phyloP scores from a whole-genome alignment of 1,140 invertebrate genomes.

The Tribolium madens region DNA sequence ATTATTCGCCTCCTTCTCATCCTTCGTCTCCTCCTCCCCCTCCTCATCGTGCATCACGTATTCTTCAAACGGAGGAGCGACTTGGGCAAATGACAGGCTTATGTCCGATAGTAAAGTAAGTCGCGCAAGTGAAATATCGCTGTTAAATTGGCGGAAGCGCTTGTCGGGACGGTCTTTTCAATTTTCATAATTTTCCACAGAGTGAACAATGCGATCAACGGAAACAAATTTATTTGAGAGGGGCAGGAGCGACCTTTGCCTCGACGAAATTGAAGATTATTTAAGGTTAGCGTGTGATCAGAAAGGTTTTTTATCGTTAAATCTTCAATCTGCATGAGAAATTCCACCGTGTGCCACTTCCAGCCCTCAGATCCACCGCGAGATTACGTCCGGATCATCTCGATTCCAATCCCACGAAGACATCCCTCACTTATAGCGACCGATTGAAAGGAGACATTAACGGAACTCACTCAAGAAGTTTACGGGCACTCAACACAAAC shows the following conservation, averaged over 20 bases:
- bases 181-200: conserved; percentile 59
- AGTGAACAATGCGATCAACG: conserved; percentile 46
- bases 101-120: conserved; percentile 57
- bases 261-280: conserved; percentile 48
- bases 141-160: conserved; percentile 59
- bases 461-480: neutral
- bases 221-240: conserved; percentile 50
- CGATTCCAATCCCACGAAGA: conserved; percentile 18
- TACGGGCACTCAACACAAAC: too few species aligned
- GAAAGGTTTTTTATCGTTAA: conserved; percentile 50
- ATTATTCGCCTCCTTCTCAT: neutral
- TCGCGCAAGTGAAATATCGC: conserved; percentile 54
- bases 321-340: conserved; percentile 55
- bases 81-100: conserved; percentile 58
- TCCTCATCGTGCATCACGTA: conserved; percentile 2
- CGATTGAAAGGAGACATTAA: conserved; percentile 16
- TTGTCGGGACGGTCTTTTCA: conserved; percentile 48
- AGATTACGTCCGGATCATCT: conserved; percentile 47
- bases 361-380: conserved; percentile 48
- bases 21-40: neutral
- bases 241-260: conserved; percentile 35
- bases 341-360: conserved; percentile 44
- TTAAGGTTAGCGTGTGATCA: conserved; percentile 41
- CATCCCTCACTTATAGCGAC: conserved; percentile 7
- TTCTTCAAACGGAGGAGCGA: conserved; percentile 36